Percentiles rank a stretch among this genome's conserved stretches.
These are phyloP conservation scores for Acanthaster planci DNA, from an alignment of 35 echinoderm and acorn worm species.

Conservation along the genomic window DNA sequence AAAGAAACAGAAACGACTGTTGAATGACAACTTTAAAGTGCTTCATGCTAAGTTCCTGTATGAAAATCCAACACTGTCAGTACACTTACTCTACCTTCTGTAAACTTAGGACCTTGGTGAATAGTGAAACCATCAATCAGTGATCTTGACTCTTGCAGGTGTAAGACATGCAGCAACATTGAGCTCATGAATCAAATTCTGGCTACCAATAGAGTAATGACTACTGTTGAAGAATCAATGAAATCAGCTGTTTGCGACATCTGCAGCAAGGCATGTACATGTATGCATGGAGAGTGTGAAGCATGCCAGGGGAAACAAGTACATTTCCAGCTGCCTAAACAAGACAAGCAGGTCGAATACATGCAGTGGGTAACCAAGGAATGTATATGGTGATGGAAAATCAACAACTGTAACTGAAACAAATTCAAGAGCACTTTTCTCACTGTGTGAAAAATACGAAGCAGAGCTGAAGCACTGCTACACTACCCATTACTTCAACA, in stretches of 20 bases:
- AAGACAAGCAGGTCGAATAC: background rate
- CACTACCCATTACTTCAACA: conserved; percentile 30
- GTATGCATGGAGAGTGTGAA: background rate
- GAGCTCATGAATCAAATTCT: conserved; percentile 7
- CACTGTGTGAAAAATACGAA: too few species aligned
- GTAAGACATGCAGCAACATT: conserved; percentile 15
- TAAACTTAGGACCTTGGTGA: conserved; percentile 35
- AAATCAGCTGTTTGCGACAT: background rate
- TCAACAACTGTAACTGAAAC: background rate
- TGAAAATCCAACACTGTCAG: background rate
- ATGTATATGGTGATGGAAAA: background rate
- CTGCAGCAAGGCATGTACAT: background rate
- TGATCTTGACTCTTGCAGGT: conserved; percentile 25
- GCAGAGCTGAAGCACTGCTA: too few species aligned
- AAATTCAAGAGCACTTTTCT: background rate
- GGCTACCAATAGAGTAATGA: background rate
- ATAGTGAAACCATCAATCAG: conserved; percentile 4
- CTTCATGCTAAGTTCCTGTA: conserved; percentile 31
- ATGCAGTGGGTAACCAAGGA: background rate
- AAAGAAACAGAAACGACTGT: conserved; percentile 36
- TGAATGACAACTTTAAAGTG: conserved; percentile 31
- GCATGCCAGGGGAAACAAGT: background rate
- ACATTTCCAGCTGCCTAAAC: background rate
- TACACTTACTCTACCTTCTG: conserved; percentile 48
- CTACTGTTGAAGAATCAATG: background rate